Conservation (phyloP, 2,797 vertebrate species). For the Adelosebastes latens region DNA sequence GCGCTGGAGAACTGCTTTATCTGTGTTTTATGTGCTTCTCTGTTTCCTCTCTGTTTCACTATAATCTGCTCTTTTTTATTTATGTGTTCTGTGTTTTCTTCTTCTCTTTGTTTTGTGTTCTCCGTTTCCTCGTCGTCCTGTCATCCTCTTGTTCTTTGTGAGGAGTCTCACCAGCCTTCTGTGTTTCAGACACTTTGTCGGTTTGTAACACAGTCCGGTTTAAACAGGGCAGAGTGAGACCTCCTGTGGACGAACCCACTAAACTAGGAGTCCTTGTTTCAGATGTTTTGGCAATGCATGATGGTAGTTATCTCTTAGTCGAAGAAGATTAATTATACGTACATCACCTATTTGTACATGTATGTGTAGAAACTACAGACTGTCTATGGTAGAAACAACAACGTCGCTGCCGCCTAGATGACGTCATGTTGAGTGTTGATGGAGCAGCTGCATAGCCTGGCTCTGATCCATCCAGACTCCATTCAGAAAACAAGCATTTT, state of each 20-base stretch:
- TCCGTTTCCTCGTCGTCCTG: background rate
- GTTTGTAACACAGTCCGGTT: background rate
- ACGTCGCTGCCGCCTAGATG: background rate
- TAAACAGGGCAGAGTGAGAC: background rate
- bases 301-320: background rate
- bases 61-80: background rate
- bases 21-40: background rate
- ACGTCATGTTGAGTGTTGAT: too few relatives aligned
- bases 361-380: background rate
- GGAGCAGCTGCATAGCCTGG: too few relatives aligned
- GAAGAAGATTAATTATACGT: too few relatives aligned
- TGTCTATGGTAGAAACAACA: background rate
- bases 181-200: too few relatives aligned
- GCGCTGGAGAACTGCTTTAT: background rate
- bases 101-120: background rate
- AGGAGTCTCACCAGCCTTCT: too few relatives aligned
- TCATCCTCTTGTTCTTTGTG: background rate
- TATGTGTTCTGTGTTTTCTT: background rate
- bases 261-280: too few relatives aligned
- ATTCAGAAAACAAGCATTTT: too few relatives aligned
- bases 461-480: too few relatives aligned
- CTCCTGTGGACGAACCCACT: background rate
- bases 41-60: background rate
- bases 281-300: background rate
- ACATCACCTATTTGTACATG: too few relatives aligned